Percentiles rank a stretch among this genome's conserved stretches.
Conservation (phyloP, 2,797 vertebrate species). For the Eospalax fontanierii region DNA sequence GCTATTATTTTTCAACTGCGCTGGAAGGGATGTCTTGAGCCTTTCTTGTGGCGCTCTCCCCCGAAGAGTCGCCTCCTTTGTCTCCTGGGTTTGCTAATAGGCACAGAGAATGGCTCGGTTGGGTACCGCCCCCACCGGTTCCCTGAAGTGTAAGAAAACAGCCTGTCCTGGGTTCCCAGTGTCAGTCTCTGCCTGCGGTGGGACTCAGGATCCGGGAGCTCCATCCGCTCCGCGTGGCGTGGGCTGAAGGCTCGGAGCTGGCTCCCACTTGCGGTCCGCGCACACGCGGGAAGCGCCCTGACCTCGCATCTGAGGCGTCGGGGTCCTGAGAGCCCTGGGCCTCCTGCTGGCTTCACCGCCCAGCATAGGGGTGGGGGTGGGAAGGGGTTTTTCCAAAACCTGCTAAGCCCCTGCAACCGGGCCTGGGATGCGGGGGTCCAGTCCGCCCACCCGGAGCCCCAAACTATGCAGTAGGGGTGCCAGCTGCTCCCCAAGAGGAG, state of each 20-base stretch:
- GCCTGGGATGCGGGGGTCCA: background rate
- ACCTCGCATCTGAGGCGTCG: fast-evolving
- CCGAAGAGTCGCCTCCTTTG: constrained; percentile 64
- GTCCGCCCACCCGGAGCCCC: background rate
- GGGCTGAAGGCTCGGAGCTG: fast-evolving
- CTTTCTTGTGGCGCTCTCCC: background rate
- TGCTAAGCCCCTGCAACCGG: background rate
- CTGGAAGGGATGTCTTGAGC: constrained; percentile 79
- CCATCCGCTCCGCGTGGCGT: background rate
- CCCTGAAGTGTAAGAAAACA: background rate
- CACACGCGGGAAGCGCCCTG: background rate
- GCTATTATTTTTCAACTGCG: constrained; percentile 82
- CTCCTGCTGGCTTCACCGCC: background rate
- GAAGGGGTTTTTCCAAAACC: background rate
- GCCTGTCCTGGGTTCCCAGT: background rate
- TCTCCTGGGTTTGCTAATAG: constrained; percentile 64
- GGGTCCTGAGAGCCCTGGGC: background rate
- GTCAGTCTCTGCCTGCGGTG: background rate
- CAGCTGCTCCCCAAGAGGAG: no score
- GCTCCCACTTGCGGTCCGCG: background rate
- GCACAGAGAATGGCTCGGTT: background rate
- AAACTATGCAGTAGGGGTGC: background rate
- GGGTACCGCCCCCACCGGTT: background rate
- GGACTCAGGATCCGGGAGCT: background rate
- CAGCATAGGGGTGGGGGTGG: no score